Conservation (phyloP, 2,888 invertebrate genomes). For the Megalurothrips usitatus region DNA sequence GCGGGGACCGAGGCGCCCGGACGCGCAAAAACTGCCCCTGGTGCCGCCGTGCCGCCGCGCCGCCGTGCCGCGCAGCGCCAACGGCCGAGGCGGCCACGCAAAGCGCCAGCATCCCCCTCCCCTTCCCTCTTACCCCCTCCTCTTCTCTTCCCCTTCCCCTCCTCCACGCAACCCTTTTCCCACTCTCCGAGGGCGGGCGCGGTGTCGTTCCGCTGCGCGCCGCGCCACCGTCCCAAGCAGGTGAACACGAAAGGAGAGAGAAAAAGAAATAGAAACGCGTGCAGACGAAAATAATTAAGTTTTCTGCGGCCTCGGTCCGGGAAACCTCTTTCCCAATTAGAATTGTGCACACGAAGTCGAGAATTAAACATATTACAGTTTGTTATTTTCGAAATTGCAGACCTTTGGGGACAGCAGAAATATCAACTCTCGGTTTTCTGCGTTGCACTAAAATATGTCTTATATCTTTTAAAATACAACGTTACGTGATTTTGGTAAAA, state of each 20-base stretch:
- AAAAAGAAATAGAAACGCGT: neutral
- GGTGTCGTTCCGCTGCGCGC: neutral
- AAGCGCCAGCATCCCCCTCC: neutral
- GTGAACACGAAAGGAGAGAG: neutral
- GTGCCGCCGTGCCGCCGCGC: neutral
- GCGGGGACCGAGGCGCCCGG: neutral
- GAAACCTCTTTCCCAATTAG: no score
- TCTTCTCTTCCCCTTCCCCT: neutral
- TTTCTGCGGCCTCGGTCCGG: no score
- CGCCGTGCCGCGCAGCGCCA: neutral
- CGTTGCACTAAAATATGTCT: no score
- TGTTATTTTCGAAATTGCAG: no score
- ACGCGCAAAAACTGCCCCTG: conserved; percentile 12
- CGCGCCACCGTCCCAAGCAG: neutral
- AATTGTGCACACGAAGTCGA: no score
- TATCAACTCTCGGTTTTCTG: no score
- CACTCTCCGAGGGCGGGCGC: neutral
- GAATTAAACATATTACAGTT: no score
- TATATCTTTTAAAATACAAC: no score
- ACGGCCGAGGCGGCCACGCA: neutral
- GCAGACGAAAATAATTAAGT: neutral
- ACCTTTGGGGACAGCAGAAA: no score
- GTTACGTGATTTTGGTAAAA: no score
- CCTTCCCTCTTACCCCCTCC: neutral
- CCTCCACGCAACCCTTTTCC: neutral